These are phyloP conservation scores for Hypothenemus hampei DNA, from an alignment of 1,140 invertebrate species.

Conservation along the genomic window DNA sequence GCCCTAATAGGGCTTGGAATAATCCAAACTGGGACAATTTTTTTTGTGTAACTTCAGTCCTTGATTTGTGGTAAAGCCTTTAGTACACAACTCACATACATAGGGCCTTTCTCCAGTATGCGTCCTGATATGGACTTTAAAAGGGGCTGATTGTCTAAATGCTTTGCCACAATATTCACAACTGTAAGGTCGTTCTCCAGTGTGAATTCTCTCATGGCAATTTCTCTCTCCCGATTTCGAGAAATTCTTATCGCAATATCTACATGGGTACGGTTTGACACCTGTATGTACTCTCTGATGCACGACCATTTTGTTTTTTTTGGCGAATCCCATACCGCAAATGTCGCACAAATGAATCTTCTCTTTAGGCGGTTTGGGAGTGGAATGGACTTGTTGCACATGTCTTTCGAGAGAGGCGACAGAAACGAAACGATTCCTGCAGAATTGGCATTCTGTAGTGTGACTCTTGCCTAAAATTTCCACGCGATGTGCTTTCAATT, in stretches of 20 bases:
- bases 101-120: constrained; percentile 76
- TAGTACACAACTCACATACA: constrained; percentile 61
- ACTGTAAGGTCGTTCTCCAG: constrained; percentile 50
- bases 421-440: constrained; percentile 30
- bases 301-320: constrained; percentile 53
- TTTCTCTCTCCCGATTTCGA: constrained; percentile 49
- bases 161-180: constrained; percentile 56
- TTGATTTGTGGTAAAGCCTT: constrained; percentile 57
- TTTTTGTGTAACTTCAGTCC: constrained; percentile 22
- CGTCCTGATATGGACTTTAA: constrained; percentile 51
- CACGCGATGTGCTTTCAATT: constrained; percentile 34
- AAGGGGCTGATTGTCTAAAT: constrained; percentile 67
- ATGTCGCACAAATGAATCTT: constrained; percentile 48
- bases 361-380: constrained; percentile 20
- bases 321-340: constrained; percentile 53
- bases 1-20: not conserved
- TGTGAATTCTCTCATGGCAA: constrained; percentile 49
- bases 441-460: constrained; percentile 34
- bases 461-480: constrained; percentile 33
- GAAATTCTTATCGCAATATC: constrained; percentile 49
- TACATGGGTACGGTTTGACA: constrained; percentile 49
- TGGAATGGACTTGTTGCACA: constrained; percentile 23
- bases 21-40: constrained; percentile 16
- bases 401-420: constrained; percentile 33
- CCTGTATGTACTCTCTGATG: constrained; percentile 59